Evolutionary conservation across 1,140 invertebrate genomes (phyloP), one percentile per base, ranked within the genome.

Genomic region (Tetragonula clypearis): DNA sequence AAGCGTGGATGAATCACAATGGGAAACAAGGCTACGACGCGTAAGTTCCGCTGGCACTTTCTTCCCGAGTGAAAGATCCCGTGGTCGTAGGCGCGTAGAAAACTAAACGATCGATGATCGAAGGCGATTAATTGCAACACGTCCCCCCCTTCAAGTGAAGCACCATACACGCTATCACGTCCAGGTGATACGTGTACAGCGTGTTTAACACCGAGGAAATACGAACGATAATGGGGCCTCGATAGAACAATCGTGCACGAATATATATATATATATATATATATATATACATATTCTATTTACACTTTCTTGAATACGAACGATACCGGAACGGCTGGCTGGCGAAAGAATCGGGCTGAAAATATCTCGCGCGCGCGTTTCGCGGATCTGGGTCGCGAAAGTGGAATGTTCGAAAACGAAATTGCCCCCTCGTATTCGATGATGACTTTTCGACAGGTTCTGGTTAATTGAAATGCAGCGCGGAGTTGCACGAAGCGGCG

Each of bases 281-380:
- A 30, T 35, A 30, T 35, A 75, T 30, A 35, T 35, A 30, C 3
- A 30, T 35, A 82, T 65, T 76, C 80, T 76, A 82, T 82, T 82
- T 82, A 76, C 72, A 82, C 80, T 82, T 82, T 82, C 80, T 82
- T 82, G 72, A 76, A 82, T 82, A 82, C 66, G 80, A 82, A 82
- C 80, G 80, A 60, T 26, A 80, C 79, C 79, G 79, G 79, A 74
- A 75, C 58, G 21, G 41, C 49, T 30, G 30, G 30, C 30, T 30
- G 4, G 35, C 35, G n/a, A n/a, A n/a, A 15, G 26, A 30, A 1
- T 1, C 58, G 23, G 26, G 26, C 23, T 77, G 21, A 19, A 78
- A 78, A 49, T 23, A 60, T 65, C 58, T 26, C 19, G 11, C 19
- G 11, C 49, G 49, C 21, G 21, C 17, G 26, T 30, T 72, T 23